These are phyloP conservation scores for Drosophila prosaltans DNA, from an alignment of 1,140 invertebrate genomes.

Conservation along the genomic window DNA sequence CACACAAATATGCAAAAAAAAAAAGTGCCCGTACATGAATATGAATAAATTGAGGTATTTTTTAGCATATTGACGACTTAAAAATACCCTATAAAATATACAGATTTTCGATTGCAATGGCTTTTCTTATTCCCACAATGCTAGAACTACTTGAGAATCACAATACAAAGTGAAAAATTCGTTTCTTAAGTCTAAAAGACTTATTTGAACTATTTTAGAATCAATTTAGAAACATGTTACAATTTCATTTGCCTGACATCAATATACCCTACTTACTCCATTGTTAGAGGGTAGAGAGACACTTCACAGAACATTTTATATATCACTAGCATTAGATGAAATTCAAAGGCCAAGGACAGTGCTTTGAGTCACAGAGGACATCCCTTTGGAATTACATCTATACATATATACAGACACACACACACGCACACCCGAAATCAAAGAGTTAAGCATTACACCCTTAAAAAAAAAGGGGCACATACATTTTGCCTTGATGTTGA, in stretches of 20 bases:
- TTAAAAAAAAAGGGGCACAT: not conserved
- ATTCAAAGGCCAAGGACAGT: conserved; percentile 14
- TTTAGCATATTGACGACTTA: not conserved
- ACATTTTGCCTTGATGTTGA: not conserved
- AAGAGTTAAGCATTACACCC: conserved; percentile 9
- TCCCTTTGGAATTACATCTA: conserved; percentile 5
- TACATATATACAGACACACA: conserved; percentile 6
- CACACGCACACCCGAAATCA: conserved; percentile 1
- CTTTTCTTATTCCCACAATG: too few species aligned
- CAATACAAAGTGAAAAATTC: too few species aligned
- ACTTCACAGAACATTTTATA: not conserved
- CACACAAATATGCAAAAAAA: conserved; percentile 5
- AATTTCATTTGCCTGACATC: too few species aligned
- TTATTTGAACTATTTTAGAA: too few species aligned
- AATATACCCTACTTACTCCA: not conserved
- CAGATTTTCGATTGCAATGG: too few species aligned
- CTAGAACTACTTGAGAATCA: too few species aligned
- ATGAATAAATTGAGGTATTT: not conserved
- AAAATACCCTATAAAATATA: not conserved
- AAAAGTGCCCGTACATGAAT: conserved; percentile 9
- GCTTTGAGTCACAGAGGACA: conserved; percentile 11
- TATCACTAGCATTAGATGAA: conserved; percentile 1
- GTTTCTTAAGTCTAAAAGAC: too few species aligned
- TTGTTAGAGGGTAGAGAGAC: not conserved
- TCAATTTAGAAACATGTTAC: not conserved